phyloP scores from a whole-genome alignment of 2,888 invertebrate genomes.

The Leptinotarsa rubiginosa region DNA sequence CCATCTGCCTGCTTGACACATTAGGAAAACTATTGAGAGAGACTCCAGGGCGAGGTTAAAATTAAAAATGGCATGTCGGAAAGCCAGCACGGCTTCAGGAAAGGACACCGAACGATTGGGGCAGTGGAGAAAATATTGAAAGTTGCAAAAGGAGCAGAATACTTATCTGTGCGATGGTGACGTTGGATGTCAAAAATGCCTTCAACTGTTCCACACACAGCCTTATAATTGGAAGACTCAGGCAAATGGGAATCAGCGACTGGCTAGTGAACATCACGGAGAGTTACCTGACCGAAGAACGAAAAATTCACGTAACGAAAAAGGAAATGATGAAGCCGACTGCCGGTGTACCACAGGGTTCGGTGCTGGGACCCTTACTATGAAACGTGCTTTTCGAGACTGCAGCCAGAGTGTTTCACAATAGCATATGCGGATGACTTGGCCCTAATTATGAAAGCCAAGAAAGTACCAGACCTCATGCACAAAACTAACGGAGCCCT shows the following conservation, averaged over 20 bases:
- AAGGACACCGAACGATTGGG: conserved; percentile 1
- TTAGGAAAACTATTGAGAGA: conserved; percentile 4
- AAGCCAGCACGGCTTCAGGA: conserved; percentile 6
- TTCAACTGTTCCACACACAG: not conserved
- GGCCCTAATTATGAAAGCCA: conserved; percentile 17
- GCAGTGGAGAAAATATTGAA: conserved; percentile 16
- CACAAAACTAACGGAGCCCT: conserved; percentile 5
- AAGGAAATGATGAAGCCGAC: no score
- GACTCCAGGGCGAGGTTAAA: not conserved
- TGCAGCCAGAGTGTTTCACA: conserved; percentile 4
- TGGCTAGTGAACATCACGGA: no score
- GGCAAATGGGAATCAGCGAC: no score
- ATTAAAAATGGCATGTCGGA: not conserved
- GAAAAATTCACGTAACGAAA: no score
- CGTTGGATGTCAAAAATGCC: not conserved
- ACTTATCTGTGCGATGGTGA: not conserved
- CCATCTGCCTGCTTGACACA: conserved; percentile 9
- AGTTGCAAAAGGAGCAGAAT: not conserved
- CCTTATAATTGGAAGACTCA: not conserved
- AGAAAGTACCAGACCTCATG: not conserved
- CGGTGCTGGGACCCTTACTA: no score
- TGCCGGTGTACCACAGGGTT: conserved; percentile 20
- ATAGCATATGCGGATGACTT: conserved; percentile 22
- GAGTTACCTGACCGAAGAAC: conserved; percentile 8
- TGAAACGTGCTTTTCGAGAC: no score